phyloP scores from a whole-genome alignment of 2,888 invertebrate genomes.

The Trissoscelio sp. region DNA sequence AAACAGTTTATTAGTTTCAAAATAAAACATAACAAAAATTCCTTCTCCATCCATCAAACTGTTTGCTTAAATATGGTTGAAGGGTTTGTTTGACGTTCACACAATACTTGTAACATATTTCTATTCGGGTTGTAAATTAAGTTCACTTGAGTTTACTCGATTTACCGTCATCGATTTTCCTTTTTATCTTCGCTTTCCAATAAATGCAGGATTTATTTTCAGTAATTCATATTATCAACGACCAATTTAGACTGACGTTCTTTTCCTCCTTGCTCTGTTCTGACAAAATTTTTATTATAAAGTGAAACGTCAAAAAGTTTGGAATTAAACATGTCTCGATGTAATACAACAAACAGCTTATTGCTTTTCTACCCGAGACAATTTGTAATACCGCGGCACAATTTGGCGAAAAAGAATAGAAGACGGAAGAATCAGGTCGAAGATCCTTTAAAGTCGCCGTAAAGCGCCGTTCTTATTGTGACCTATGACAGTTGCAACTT shows the following conservation, averaged over 20 bases:
- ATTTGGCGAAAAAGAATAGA: slow-evolving; percentile 31
- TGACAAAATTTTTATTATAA: neutral
- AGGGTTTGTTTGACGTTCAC: neutral
- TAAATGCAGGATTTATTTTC: slow-evolving; percentile 22
- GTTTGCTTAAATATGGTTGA: neutral
- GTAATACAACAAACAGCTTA: slow-evolving; percentile 24
- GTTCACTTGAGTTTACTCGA: slow-evolving; percentile 3
- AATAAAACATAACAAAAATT: too few species aligned
- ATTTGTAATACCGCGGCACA: slow-evolving; percentile 40
- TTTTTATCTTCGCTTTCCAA: slow-evolving; percentile 5
- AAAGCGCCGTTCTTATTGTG: slow-evolving; percentile 51
- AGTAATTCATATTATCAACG: slow-evolving; percentile 15
- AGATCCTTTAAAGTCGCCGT: slow-evolving; percentile 49
- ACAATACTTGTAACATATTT: slow-evolving; percentile 23
- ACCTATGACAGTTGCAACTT: slow-evolving; percentile 53
- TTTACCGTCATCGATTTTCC: slow-evolving; percentile 10
- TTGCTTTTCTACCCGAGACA: slow-evolving; percentile 38
- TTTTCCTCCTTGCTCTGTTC: too few species aligned
- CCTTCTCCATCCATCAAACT: neutral
- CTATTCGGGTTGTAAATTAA: slow-evolving; percentile 9
- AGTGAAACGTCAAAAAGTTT: slow-evolving; percentile 26
- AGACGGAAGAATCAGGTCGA: slow-evolving; percentile 31
- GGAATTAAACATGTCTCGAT: slow-evolving; percentile 19
- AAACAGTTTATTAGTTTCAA: too few species aligned
- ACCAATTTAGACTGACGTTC: neutral